These are phyloP conservation scores for Lucilia cuprina DNA, from an alignment of 1,140 invertebrate genomes.

Conservation along the genomic window DNA sequence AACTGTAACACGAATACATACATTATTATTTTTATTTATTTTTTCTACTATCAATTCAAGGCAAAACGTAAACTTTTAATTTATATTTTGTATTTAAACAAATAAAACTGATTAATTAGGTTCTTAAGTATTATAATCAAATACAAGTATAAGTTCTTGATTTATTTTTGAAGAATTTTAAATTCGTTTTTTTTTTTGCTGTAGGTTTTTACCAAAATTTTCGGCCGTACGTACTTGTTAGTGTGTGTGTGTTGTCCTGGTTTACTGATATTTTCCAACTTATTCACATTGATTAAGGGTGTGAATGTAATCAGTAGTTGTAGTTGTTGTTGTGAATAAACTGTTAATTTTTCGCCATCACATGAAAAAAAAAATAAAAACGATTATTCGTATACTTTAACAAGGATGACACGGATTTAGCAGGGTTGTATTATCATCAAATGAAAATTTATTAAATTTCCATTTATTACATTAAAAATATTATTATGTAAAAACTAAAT, in stretches of 20 bases:
- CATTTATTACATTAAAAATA: background rate
- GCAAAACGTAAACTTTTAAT: background rate
- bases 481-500: background rate
- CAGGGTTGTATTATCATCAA: constrained; percentile 15
- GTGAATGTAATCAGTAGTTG: constrained; percentile 21
- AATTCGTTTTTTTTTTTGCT: background rate
- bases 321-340: constrained; percentile 10
- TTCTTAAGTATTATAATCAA: no score
- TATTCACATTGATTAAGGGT: constrained; percentile 21
- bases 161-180: no score
- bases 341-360: constrained; percentile 28
- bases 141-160: no score
- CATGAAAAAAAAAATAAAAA: constrained; percentile 2
- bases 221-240: background rate
- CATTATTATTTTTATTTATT: constrained; percentile 15
- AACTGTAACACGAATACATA: constrained; percentile 32
- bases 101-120: no score
- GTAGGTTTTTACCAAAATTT: background rate
- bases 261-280: background rate
- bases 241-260: constrained; percentile 20
- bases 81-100: background rate
- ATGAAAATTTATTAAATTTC: background rate
- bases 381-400: constrained; percentile 15
- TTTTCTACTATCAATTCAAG: constrained; percentile 15
- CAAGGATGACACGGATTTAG: constrained; percentile 17